Conservation (phyloP, 2,888 invertebrate genomes). For the Acrocyrtus sp. region DNA sequence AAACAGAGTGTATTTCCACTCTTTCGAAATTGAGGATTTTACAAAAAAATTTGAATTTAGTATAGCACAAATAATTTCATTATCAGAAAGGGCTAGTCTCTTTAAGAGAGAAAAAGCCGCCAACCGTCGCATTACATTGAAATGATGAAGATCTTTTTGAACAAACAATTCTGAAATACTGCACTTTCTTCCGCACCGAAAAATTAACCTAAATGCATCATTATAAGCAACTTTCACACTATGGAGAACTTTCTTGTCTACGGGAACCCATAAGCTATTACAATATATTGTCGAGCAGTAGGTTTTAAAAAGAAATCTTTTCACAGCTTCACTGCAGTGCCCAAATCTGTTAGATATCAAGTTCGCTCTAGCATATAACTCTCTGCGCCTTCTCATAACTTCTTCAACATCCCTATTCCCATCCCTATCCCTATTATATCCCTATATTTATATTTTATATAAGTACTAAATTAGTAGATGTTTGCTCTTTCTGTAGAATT, state of each 20-base stretch:
- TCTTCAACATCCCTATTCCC: not conserved
- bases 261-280: slow-evolving; percentile 11
- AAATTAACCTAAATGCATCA: slow-evolving; percentile 5
- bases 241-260: not conserved
- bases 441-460: too few relatives aligned
- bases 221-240: slow-evolving; percentile 13
- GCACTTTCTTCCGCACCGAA: not conserved
- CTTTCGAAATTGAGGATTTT: slow-evolving; percentile 3
- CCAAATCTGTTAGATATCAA: not conserved
- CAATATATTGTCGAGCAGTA: slow-evolving; percentile 11
- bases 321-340: not conserved
- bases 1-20: slow-evolving; percentile 4
- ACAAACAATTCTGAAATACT: slow-evolving; percentile 11
- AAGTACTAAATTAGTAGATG: too few relatives aligned
- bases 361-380: slow-evolving; percentile 2
- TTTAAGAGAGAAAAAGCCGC: slow-evolving; percentile 1
- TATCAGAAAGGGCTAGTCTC: not conserved
- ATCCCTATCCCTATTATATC: too few relatives aligned
- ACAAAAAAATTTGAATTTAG: slow-evolving; percentile 1
- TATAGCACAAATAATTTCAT: not conserved
- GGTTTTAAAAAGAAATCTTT: slow-evolving; percentile 5
- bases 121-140: not conserved
- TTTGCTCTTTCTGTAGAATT: too few relatives aligned
- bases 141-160: slow-evolving; percentile 7
- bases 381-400: not conserved